Evolutionary conservation across 35 echinoderm and acorn worm species (phyloP).

Genomic region (Chiridota heheva): DNA sequence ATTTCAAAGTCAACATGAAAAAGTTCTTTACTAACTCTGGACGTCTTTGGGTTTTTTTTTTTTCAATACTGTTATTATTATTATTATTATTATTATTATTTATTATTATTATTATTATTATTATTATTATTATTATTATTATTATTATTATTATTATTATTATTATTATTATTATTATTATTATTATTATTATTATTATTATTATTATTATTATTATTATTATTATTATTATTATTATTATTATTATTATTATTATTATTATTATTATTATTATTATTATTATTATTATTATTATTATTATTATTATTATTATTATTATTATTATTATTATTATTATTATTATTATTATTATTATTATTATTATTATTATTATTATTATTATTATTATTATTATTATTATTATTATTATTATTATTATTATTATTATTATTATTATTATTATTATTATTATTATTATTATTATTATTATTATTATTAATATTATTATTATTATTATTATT

Average conservation of each 20-base stretch:
- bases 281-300: too few relatives aligned
- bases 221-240: neutral
- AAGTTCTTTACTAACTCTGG: too few relatives aligned
- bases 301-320: too few relatives aligned
- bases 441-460: neutral
- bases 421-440: neutral
- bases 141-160: conserved; percentile 9
- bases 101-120: conserved; percentile 9
- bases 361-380: neutral
- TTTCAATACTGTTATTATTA: too few relatives aligned
- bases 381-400: neutral
- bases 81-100: too few relatives aligned
- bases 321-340: conserved; percentile 2
- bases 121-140: conserved; percentile 9
- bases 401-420: neutral
- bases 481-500: conserved; percentile 9
- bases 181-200: neutral
- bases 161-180: conserved; percentile 9
- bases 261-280: too few relatives aligned
- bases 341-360: neutral
- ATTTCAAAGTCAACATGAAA: too few relatives aligned
- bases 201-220: neutral
- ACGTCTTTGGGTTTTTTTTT: too few relatives aligned
- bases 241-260: neutral
- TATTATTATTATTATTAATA: neutral